Percentiles rank a stretch among this genome's conserved stretches.
Evolutionary conservation across 2,113 vertebrate species (phyloP).

Genomic region (Upupa epops): DNA sequence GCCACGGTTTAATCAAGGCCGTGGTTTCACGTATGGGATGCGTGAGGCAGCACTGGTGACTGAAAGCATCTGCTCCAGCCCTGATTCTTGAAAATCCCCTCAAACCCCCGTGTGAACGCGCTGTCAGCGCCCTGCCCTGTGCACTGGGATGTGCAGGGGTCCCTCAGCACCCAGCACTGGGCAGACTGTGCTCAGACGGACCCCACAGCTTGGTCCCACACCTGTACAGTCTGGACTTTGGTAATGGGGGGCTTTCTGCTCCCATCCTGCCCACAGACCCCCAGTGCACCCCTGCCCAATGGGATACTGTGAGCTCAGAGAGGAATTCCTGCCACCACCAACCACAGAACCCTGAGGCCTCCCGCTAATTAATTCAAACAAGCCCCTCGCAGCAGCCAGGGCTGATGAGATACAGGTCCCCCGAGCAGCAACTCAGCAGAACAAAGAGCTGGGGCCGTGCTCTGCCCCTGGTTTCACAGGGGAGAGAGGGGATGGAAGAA

Average conservation of each 20-base stretch:
- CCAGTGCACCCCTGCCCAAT: rapidly evolving
- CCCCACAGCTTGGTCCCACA: not conserved
- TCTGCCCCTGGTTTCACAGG: not conserved
- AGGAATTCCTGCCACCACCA: not conserved
- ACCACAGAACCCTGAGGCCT: not conserved
- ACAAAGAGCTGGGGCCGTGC: not conserved
- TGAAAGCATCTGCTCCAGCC: slow-evolving; percentile 1
- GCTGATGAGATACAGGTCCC: slow-evolving; percentile 26
- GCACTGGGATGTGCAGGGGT: rapidly evolving
- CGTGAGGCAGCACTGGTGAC: not conserved
- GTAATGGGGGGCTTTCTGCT: not conserved
- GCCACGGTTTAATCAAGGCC: slow-evolving; percentile 55
- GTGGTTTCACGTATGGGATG: slow-evolving; percentile 33
- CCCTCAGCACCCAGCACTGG: not conserved
- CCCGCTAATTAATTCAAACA: slow-evolving; percentile 9
- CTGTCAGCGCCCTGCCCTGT: rapidly evolving
- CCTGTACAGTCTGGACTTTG: rapidly evolving
- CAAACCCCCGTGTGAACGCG: not conserved
- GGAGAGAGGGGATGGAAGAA: not conserved
- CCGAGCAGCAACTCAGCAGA: not conserved
- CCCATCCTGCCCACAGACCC: not conserved
- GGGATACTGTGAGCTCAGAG: not conserved
- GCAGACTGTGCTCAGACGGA: not conserved
- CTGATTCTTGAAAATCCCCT: not conserved
- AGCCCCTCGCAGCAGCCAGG: slow-evolving; percentile 4